Percentiles rank a stretch among this genome's conserved stretches.
Evolutionary conservation across 1,140 invertebrate species (phyloP).

Genomic region (Thaumatotibia leucotreta): DNA sequence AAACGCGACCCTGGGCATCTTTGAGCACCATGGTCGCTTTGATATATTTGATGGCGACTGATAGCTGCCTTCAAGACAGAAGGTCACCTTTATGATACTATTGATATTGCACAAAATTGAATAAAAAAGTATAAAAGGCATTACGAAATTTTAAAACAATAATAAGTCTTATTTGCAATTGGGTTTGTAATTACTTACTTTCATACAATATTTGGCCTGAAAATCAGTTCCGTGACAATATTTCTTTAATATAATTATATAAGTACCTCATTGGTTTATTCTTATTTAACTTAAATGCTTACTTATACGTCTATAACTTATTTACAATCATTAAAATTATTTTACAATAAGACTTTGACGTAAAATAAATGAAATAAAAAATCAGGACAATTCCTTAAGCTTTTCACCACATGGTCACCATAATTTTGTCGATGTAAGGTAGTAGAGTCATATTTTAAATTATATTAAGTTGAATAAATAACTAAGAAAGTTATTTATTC

Average conservation of each 20-base stretch:
- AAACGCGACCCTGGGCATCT: too few species aligned
- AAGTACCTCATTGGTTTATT: neutral
- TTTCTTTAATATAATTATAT: neutral
- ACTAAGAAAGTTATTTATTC: too few species aligned
- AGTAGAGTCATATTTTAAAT: too few species aligned
- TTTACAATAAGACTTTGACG: neutral
- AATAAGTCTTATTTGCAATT: neutral
- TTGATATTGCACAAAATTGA: too few species aligned
- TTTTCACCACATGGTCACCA: neutral
- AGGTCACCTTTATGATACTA: too few species aligned
- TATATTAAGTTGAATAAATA: too few species aligned
- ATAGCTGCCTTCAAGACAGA: too few species aligned
- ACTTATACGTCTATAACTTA: neutral
- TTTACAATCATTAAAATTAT: constrained; percentile 2
- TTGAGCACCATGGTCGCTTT: too few species aligned
- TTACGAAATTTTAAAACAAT: too few species aligned
- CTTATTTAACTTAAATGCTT: neutral
- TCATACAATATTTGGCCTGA: neutral
- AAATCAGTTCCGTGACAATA: neutral
- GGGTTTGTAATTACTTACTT: too few species aligned
- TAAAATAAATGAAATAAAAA: neutral
- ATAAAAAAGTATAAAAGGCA: too few species aligned
- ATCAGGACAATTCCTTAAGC: neutral
- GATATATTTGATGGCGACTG: too few species aligned
- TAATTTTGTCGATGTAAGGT: neutral